A percentile compares a stretch with the other conserved stretches of the same genome.
These are phyloP conservation scores for Thymelicus acteon DNA, from an alignment of 2,888 invertebrate species.

Conservation along the genomic window DNA sequence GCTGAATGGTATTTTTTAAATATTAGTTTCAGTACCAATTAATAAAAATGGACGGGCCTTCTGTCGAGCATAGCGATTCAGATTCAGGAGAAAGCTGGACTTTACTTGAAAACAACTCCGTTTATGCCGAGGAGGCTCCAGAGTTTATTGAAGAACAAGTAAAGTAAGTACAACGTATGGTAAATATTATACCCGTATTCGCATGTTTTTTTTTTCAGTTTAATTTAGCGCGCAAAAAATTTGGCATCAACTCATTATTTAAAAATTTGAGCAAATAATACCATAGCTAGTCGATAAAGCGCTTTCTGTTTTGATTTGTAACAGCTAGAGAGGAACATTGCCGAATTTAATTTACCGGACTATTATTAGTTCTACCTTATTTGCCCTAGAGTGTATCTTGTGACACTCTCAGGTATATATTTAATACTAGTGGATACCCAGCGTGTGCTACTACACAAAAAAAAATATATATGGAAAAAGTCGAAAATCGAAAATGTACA, in stretches of 20 bases:
- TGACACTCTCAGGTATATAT: background rate
- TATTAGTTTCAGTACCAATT: conserved; percentile 29
- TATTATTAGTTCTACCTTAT: background rate
- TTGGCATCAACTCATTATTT: background rate
- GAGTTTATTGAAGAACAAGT: conserved; percentile 52
- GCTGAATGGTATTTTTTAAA: background rate
- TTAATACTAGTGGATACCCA: too few relatives aligned
- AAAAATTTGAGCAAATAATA: background rate
- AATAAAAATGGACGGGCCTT: conserved; percentile 67
- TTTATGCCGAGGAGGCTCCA: conserved; percentile 58
- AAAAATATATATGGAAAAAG: too few relatives aligned
- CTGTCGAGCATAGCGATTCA: conserved; percentile 76
- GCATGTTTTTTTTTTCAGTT: conserved; percentile 1
- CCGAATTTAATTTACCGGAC: too few relatives aligned
- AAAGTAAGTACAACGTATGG: conserved; percentile 40
- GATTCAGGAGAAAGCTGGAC: conserved; percentile 83
- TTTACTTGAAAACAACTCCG: conserved; percentile 64
- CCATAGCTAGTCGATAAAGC: too few relatives aligned
- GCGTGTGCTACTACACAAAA: too few relatives aligned
- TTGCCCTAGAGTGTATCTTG: background rate
- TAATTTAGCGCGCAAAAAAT: background rate
- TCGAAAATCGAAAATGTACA: too few relatives aligned
- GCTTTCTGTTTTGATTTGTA: too few relatives aligned
- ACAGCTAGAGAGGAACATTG: too few relatives aligned
- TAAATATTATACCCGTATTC: background rate